Conservation (phyloP, 2,888 invertebrate genomes). For the Cataglyphis rosenhaueri region DNA sequence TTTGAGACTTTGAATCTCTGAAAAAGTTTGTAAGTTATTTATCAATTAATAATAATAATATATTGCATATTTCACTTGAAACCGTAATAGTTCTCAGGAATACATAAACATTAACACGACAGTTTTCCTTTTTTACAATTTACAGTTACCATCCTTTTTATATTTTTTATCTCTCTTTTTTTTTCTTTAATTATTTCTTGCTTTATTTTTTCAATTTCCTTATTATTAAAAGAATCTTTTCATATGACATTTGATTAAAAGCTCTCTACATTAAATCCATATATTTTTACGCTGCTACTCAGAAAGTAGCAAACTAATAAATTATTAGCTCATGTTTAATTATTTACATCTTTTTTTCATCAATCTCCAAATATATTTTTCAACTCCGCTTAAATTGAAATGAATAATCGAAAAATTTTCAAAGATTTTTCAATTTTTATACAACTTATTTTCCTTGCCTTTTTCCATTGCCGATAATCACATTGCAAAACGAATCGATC, state of each 20-base stretch:
- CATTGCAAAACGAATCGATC: slow-evolving; percentile 30
- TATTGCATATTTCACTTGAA: too few relatives aligned
- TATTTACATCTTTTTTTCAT: neutral
- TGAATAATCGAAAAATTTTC: neutral
- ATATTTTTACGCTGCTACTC: neutral
- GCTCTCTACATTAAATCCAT: neutral
- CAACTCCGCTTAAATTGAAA: neutral
- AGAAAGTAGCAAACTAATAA: neutral
- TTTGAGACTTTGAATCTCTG: neutral
- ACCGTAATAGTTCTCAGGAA: too few relatives aligned
- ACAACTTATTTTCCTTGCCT: neutral
- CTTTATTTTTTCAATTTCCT: neutral
- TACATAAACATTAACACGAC: too few relatives aligned
- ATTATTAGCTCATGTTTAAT: neutral
- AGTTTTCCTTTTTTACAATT: too few relatives aligned
- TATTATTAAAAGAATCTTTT: neutral
- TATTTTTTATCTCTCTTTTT: neutral
- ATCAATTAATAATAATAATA: too few relatives aligned
- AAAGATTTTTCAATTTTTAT: neutral
- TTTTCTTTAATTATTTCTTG: neutral
- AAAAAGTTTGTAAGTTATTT: too few relatives aligned
- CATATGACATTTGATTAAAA: neutral
- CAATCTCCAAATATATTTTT: neutral
- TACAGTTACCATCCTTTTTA: neutral
- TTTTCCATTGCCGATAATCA: neutral